phyloP scores from a whole-genome alignment of 2,888 invertebrate species.

The Drosophila setosimentum region DNA sequence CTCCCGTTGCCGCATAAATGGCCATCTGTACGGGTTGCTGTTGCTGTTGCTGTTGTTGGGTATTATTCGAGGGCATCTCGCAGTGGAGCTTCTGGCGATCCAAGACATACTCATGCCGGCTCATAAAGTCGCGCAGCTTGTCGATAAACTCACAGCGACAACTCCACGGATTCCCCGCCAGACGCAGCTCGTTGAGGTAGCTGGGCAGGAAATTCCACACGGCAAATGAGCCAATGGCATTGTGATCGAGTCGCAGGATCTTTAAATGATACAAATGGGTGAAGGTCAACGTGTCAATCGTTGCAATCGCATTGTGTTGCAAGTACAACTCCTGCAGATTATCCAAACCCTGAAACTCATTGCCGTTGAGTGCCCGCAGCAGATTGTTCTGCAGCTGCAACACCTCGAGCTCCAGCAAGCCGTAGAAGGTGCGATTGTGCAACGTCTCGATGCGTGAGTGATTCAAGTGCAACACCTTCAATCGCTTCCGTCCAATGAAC shows the following conservation, averaged over 20 bases:
- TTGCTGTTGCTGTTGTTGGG: constrained; percentile 14
- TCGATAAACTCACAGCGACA: constrained; percentile 94
- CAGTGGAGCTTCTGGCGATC: constrained; percentile 92
- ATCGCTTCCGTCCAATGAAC: constrained; percentile 96
- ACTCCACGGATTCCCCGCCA: constrained; percentile 93
- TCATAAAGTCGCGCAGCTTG: constrained; percentile 92
- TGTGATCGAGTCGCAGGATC: constrained; percentile 93
- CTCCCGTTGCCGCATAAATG: constrained; percentile 69
- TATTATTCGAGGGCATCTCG: constrained; percentile 85
- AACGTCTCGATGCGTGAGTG: constrained; percentile 94
- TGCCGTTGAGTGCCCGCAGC: constrained; percentile 92
- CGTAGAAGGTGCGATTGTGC: constrained; percentile 96
- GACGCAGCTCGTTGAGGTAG: constrained; percentile 89
- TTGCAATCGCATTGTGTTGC: constrained; percentile 93
- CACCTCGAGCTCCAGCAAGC: constrained; percentile 91
- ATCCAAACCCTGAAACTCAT: constrained; percentile 93
- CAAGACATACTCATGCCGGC: constrained; percentile 89
- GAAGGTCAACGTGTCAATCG: constrained; percentile 94
- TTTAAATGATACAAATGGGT: constrained; percentile 92
- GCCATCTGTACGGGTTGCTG: constrained; percentile 70
- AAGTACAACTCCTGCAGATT: constrained; percentile 94
- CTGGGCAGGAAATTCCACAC: constrained; percentile 91
- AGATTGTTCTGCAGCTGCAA: constrained; percentile 95
- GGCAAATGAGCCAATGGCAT: constrained; percentile 91
- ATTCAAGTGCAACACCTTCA: constrained; percentile 94